Base-by-base conservation (phyloP, 2,888 invertebrate genomes). In the Urechis unicinctus region DNA sequence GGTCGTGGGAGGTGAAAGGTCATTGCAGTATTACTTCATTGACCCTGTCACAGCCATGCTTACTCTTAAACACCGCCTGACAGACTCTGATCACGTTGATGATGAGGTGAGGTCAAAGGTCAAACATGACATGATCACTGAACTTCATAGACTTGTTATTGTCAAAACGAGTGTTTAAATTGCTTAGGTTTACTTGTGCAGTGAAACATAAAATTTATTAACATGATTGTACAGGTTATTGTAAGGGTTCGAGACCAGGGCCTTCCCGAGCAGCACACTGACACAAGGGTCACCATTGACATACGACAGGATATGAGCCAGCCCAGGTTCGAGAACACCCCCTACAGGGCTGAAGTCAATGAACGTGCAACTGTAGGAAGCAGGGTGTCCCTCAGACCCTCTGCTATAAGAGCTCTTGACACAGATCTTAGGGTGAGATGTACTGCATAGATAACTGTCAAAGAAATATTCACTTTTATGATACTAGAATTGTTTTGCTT, bases 21-120 rank as follows among this genome's bases (percentile, higher is more conserved):
- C 61, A 1, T 46, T 53, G 36, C 25, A 54, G 24, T 62, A 50
- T 44, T 63, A 61, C 60, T 53, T 52, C 43, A 62, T 73, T n/a
- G 59, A 68, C 28, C 61, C 64, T 0, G 67, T 68, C 2, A 65
- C 61, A 42, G 70, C 71, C 3, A 36, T 55, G 41, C 57, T 63
- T 36, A 63, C 61, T 9, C 53, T 63, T 17, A 63, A 61, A 50
- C 52, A 55, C 31, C 55, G 63, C 22, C 52, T 63, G 3, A 59
- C 61, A 6, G 61, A 59, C 9, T 57, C 57, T 25, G 45, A 43
- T n/a, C 57, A 59, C 28, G 52, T 42, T 3, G 47, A 46, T 28
- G 61, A 62, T 54, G 57, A 61, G 56, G 62, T 62, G 31, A 50
- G 53, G 50, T 5, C 43, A 9, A n/a, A 25, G 17, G 22, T 25